phyloP scores from a whole-genome alignment of 2,797 vertebrate genomes.

The Falco peregrinus region DNA sequence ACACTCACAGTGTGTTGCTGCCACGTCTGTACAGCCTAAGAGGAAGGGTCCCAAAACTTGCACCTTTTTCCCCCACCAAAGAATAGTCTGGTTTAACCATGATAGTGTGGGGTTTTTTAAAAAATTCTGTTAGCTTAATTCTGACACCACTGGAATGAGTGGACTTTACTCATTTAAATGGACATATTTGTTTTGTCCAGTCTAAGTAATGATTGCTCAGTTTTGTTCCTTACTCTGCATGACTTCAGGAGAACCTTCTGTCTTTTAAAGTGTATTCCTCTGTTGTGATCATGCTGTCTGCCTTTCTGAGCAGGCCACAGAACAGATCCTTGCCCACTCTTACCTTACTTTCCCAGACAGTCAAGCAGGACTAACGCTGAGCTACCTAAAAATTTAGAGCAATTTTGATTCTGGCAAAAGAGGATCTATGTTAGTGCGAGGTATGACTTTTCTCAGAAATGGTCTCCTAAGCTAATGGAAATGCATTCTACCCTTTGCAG shows the following conservation, averaged over 20 bases:
- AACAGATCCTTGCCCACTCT: not conserved
- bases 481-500: constrained; percentile 19
- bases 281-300: not conserved
- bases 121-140: not conserved
- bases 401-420: not conserved
- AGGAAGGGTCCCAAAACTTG: not conserved
- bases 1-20: not conserved
- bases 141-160: not conserved
- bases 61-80: not conserved
- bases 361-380: not conserved
- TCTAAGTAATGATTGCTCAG: not conserved
- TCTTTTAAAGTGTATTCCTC: not conserved
- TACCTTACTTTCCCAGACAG: not conserved
- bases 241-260: not conserved
- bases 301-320: not conserved
- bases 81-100: not conserved
- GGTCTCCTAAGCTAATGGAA: not conserved
- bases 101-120: not conserved
- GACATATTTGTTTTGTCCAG: not conserved
- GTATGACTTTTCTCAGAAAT: not conserved
- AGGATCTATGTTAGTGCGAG: not conserved
- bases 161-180: not conserved
- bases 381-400: not conserved
- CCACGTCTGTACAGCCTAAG: not conserved
- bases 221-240: not conserved